Evolutionary conservation across 1,140 invertebrate species (phyloP), one percentile per base, ranked within the genome.

Genomic region (Sweltsa coloradensis): DNA sequence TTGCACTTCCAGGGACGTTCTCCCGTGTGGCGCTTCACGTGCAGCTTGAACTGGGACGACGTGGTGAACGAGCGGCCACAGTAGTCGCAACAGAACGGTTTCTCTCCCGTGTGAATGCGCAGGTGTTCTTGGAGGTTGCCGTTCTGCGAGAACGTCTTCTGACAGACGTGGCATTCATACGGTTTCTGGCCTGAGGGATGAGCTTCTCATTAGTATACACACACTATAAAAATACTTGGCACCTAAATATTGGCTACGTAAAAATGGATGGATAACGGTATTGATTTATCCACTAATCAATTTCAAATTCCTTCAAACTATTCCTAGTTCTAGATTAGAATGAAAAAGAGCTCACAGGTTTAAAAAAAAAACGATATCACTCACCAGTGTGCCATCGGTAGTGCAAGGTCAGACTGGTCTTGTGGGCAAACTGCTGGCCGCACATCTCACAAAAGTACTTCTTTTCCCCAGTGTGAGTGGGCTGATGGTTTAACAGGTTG

Each of bases 381-480:
- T 60, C 47, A 75, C 74, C 75, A 55, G 56, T 71, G 51, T 73
- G 72, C 65, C 67, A 69, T 27, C 74, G 54, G 58, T 72, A 70
- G 60, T 85, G 81, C 25, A 83, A 58, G 3, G 72, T 80, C 3
- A 84, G 69, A 54, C 78, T 81, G 5, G 80, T 80, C 65, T 82
- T 83, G 57, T 83, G 80, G 2, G 79, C 71, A 60, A 84, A 85
- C 45, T 69, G 73, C 55, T 87, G 83, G 7, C 77, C 78, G 61
- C 87, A 91, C 41, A 84, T 72, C 48, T 79, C 74, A 56, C 86
- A 89, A 18, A 71, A 67, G 61, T 79, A 85, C 56, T 76, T 79
- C 56, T 82, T 84, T 41, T 83, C 75, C 3, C 79, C 79, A 0
- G 74, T 74, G 53, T 85, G 82, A 3, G 77, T 74, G 5, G 72